phyloP scores from a whole-genome alignment of 2,113 vertebrate genomes.

The Takifugu flavidus region DNA sequence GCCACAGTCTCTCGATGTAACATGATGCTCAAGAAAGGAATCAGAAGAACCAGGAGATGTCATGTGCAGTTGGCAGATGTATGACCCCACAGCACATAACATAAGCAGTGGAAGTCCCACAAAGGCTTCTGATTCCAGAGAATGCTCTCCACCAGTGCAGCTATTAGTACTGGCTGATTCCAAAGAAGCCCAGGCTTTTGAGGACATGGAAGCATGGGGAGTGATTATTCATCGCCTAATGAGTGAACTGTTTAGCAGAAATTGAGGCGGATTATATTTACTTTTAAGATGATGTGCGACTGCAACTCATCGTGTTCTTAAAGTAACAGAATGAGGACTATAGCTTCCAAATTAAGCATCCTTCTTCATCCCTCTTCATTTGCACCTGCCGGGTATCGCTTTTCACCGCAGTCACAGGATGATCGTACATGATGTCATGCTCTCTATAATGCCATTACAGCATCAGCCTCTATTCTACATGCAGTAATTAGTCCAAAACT shows the following conservation, averaged over 20 bases:
- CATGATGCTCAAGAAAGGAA: neutral
- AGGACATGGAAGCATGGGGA: conserved; percentile 29
- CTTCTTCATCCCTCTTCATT: conserved; percentile 8
- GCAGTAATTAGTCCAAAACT: neutral
- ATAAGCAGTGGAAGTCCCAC: conserved; percentile 67
- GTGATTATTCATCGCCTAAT: conserved; percentile 56
- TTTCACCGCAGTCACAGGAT: conserved; percentile 23
- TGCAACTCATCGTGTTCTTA: neutral
- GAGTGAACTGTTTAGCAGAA: conserved; percentile 56
- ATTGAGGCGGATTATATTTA: conserved; percentile 65
- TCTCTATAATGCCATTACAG: conserved; percentile 18
- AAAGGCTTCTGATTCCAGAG: conserved; percentile 75
- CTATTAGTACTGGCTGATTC: conserved; percentile 39
- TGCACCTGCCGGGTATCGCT: conserved; percentile 29
- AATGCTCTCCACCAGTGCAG: conserved; percentile 65
- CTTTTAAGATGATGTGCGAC: conserved; percentile 35
- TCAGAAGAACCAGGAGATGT: conserved; percentile 25
- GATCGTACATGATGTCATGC: conserved; percentile 3
- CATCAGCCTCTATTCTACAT: neutral
- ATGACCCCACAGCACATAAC: conserved; percentile 59
- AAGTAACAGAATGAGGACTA: conserved; percentile 22
- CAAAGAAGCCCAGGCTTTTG: conserved; percentile 55
- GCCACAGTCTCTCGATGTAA: neutral
- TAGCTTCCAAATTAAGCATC: conserved; percentile 28
- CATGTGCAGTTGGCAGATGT: neutral